Conservation (phyloP, 2,113 vertebrate species). For the Tragelaphus imberbis region DNA sequence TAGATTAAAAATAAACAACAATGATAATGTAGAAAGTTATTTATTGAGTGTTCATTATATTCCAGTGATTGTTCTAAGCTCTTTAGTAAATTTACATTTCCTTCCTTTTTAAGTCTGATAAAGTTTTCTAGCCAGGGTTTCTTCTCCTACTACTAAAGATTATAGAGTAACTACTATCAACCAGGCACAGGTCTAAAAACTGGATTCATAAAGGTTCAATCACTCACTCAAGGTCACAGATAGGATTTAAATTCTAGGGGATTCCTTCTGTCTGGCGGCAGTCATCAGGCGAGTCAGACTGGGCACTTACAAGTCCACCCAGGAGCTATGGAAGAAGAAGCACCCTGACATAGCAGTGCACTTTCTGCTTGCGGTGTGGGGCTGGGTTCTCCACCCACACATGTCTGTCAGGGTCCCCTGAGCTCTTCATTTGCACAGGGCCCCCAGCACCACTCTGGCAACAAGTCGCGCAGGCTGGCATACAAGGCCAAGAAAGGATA, state of each 20-base stretch:
- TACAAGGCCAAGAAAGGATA: background rate
- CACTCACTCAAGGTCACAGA: background rate
- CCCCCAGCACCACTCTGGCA: background rate
- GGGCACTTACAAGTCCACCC: background rate
- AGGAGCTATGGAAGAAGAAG: background rate
- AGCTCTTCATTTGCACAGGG: background rate
- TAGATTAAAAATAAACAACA: background rate
- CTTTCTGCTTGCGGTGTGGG: accelerated
- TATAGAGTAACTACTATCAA: background rate
- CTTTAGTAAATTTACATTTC: background rate
- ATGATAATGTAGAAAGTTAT: background rate
- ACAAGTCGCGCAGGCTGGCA: background rate
- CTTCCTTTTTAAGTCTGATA: background rate
- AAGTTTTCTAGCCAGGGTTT: background rate
- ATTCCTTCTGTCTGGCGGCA: background rate
- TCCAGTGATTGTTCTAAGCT: background rate
- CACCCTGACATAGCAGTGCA: accelerated
- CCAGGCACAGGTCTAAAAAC: background rate
- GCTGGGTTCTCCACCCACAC: background rate
- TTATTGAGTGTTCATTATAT: background rate
- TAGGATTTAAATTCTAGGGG: background rate
- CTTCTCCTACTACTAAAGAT: background rate
- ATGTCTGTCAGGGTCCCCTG: background rate
- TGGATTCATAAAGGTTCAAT: background rate
- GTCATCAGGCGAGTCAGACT: background rate